Evolutionary conservation across 2,113 vertebrate genomes (phyloP).

Genomic region (Diadophis punctatus): DNA sequence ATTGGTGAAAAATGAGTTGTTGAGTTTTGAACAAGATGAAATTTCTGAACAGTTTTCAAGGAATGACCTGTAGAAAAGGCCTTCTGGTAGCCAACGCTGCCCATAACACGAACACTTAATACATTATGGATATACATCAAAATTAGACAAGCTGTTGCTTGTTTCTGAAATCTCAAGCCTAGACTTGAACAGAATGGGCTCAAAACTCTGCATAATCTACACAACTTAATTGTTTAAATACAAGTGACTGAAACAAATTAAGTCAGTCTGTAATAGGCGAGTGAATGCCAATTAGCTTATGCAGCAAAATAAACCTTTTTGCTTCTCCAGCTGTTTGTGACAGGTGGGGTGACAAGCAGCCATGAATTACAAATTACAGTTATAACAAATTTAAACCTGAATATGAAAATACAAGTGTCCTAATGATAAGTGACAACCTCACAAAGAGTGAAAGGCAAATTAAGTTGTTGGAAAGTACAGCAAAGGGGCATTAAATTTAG

Average conservation of each 20-base stretch:
- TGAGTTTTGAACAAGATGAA: neutral
- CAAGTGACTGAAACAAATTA: neutral
- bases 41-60: neutral
- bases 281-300: neutral
- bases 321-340: neutral
- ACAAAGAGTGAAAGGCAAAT: conserved; percentile 4
- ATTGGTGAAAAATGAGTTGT: neutral
- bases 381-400: conserved; percentile 1
- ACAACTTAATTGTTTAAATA: neutral
- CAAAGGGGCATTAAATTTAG: neutral
- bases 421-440: neutral
- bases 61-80: neutral
- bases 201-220: neutral
- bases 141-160: neutral
- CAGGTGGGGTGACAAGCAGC: neutral
- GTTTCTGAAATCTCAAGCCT: neutral
- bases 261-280: neutral
- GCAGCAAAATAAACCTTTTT: neutral
- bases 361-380: neutral
- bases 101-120: neutral
- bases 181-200: neutral
- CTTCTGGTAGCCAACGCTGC: neutral
- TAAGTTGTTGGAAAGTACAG: neutral
- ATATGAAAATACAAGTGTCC: neutral
- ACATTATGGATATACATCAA: neutral